Percentiles rank a stretch among this genome's conserved stretches.
Evolutionary conservation across 1,140 invertebrate genomes (phyloP).

Genomic region (Pseudachorutes palmiensis): DNA sequence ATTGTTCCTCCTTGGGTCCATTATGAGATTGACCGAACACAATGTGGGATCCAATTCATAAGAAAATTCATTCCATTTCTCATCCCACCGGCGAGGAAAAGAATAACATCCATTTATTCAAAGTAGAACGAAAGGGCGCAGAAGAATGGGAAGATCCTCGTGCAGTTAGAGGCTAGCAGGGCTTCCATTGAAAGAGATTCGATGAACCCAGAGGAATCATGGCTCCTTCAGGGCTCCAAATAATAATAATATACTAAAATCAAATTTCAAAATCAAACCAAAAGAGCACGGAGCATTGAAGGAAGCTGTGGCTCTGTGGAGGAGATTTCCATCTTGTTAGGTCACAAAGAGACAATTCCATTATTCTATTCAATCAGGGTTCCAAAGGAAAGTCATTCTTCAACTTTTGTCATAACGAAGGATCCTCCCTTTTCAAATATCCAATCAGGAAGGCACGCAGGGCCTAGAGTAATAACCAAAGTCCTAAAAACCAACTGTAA

Average conservation of each 20-base stretch:
- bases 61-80: slow-evolving; percentile 1
- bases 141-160: background rate
- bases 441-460: background rate
- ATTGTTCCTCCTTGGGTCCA: background rate
- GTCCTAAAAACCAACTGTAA: background rate
- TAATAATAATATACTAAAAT: background rate
- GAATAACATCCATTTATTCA: background rate
- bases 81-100: background rate
- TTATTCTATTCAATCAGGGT: slow-evolving; percentile 11
- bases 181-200: background rate
- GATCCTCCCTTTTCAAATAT: background rate
- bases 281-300: background rate
- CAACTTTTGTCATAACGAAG: background rate
- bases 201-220: background rate
- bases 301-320: too few relatives aligned
- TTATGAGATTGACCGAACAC: slow-evolving; percentile 1
- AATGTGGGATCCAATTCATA: background rate
- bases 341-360: slow-evolving; percentile 12
- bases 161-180: background rate
- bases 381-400: background rate
- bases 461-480: background rate
- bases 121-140: background rate
- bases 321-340: too few relatives aligned
- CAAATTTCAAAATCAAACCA: background rate
- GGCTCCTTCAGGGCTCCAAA: background rate